Conservation (phyloP, 2,797 vertebrate genomes). For the Clarias pachynema region DNA sequence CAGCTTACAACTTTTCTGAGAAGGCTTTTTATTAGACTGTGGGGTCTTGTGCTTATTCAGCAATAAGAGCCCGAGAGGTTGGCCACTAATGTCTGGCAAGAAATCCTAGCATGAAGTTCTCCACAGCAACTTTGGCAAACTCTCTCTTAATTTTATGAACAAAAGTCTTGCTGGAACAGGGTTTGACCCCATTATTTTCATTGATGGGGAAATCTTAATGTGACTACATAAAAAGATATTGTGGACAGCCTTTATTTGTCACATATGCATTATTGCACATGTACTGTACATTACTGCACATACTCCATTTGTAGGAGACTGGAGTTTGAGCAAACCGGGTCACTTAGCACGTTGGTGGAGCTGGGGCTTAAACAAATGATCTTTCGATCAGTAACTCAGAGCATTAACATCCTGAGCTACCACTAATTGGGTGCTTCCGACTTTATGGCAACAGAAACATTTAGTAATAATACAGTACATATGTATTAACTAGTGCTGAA, state of each 20-base stretch:
- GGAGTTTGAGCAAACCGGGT: too few relatives aligned
- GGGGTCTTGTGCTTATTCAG: not conserved
- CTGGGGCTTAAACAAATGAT: too few relatives aligned
- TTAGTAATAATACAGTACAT: too few relatives aligned
- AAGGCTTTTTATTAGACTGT: not conserved
- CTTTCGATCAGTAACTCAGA: too few relatives aligned
- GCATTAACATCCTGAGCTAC: too few relatives aligned
- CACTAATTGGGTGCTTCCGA: not conserved
- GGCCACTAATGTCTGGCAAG: not conserved
- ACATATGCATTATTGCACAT: too few relatives aligned
- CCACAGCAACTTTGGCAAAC: not conserved
- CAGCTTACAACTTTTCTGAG: not conserved
- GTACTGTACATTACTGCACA: too few relatives aligned
- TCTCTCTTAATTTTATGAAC: not conserved
- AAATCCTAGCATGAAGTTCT: slow-evolving; percentile 5
- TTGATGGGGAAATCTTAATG: not conserved
- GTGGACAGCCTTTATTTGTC: too few relatives aligned
- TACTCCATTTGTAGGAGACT: too few relatives aligned
- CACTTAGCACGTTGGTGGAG: too few relatives aligned
- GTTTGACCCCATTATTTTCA: not conserved
- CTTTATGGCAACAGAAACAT: not conserved
- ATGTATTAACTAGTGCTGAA: too few relatives aligned
- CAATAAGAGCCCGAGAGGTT: not conserved
- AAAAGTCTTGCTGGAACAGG: not conserved
- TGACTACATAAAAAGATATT: not conserved